These are phyloP conservation scores for Tauraco erythrolophus DNA, from an alignment of 2,113 vertebrate species.

Conservation along the genomic window DNA sequence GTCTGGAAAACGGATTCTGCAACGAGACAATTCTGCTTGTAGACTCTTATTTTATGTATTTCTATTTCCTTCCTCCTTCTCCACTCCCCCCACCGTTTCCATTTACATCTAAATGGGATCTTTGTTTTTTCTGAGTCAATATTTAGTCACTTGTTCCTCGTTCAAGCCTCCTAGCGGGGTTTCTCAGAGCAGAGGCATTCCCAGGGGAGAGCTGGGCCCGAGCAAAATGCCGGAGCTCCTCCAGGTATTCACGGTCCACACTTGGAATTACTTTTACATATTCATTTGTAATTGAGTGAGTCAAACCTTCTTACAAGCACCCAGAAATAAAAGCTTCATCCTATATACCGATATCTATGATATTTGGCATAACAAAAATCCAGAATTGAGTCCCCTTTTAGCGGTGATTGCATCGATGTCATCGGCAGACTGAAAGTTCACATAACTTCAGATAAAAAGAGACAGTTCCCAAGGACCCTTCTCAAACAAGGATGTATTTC, in stretches of 20 bases:
- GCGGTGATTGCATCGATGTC: neutral
- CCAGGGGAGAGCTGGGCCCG: neutral
- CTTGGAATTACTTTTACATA: neutral
- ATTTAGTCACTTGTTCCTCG: neutral
- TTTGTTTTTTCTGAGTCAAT: slow-evolving; percentile 33
- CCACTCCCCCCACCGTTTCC: neutral
- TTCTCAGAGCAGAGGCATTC: neutral
- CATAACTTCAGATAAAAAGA: neutral
- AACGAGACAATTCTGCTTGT: neutral
- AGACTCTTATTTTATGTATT: slow-evolving; percentile 11
- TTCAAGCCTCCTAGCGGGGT: neutral
- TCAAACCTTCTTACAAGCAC: neutral
- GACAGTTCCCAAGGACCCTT: neutral
- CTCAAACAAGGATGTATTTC: neutral
- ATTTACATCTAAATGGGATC: slow-evolving; percentile 39
- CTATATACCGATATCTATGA: fast-evolving
- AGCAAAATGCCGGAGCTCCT: neutral
- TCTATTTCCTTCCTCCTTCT: slow-evolving; percentile 29
- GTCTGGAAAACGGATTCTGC: slow-evolving; percentile 7
- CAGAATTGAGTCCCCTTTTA: neutral
- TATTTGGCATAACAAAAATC: neutral
- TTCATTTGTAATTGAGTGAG: neutral
- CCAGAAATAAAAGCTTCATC: neutral
- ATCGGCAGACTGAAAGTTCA: neutral
- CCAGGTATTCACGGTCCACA: neutral